A percentile compares a stretch with the other conserved stretches of the same genome.
These are phyloP conservation scores for Etheostoma spectabile DNA, from an alignment of 2,113 vertebrate genomes.

Conservation along the genomic window DNA sequence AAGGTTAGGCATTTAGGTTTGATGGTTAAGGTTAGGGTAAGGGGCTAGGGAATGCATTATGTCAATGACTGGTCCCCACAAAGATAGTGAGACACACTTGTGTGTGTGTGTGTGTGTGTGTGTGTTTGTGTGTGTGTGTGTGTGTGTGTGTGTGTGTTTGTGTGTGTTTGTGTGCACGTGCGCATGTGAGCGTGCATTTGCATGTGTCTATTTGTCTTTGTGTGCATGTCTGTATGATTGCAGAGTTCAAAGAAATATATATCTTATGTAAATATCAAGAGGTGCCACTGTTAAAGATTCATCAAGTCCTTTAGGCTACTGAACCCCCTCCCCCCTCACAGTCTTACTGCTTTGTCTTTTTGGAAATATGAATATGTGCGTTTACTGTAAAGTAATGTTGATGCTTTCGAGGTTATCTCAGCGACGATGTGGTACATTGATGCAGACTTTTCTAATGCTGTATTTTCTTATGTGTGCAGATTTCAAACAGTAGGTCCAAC, in stretches of 20 bases:
- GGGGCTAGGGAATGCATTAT: too few species aligned
- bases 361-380: constrained; percentile 76
- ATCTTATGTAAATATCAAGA: constrained; percentile 42
- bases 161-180: not conserved
- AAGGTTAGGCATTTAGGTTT: too few species aligned
- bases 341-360: constrained; percentile 59
- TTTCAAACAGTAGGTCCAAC: constrained; percentile 43
- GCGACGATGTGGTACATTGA: constrained; percentile 80
- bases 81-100: not conserved
- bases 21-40: too few species aligned
- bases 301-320: constrained; percentile 57
- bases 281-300: constrained; percentile 75
- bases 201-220: not conserved
- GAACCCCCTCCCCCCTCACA: constrained; percentile 43
- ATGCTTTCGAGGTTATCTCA: constrained; percentile 60
- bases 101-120: not conserved
- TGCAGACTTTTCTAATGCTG: constrained; percentile 63
- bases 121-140: not conserved
- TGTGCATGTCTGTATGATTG: constrained; percentile 44
- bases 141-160: constrained; percentile 2
- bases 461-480: constrained; percentile 69
- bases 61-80: too few species aligned
- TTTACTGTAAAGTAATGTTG: constrained; percentile 65
- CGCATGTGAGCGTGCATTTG: not conserved
- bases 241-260: constrained; percentile 41